phyloP scores from a whole-genome alignment of 2,888 invertebrate species.

The Hyles lineata region DNA sequence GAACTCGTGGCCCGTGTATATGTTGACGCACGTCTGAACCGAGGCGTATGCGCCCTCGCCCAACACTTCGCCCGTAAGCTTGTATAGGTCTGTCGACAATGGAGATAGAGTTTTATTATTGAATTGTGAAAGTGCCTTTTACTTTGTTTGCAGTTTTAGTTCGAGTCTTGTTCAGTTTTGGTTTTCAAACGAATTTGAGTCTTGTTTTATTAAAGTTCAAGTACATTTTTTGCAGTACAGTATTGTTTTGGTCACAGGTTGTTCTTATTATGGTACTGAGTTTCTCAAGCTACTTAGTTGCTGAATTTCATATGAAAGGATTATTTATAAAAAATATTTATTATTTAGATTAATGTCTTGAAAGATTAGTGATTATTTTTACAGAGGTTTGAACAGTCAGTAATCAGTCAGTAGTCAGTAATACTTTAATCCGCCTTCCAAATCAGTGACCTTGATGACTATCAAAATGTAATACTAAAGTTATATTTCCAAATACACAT shows the following conservation, averaged over 20 bases:
- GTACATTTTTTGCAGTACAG: neutral
- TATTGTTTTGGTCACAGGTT: neutral
- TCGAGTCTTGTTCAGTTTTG: neutral
- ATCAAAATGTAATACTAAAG: neutral
- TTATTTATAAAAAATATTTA: neutral
- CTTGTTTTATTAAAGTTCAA: neutral
- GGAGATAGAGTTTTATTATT: neutral
- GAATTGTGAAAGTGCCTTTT: neutral
- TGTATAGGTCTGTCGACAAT: conserved; percentile 92
- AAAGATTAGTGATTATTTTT: neutral
- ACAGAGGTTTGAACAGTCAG: neutral
- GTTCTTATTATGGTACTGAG: neutral
- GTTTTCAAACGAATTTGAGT: neutral
- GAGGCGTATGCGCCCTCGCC: conserved; percentile 99
- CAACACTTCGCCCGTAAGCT: conserved; percentile 96
- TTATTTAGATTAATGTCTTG: neutral
- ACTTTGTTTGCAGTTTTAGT: neutral
- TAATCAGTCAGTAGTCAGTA: neutral
- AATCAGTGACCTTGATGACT: neutral
- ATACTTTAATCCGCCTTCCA: neutral
- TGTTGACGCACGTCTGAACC: conserved; percentile 96
- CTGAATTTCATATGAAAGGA: no score
- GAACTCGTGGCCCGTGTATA: conserved; percentile 96
- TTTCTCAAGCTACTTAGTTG: neutral
- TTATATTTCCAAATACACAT: neutral